Percentiles rank a stretch among this genome's conserved stretches.
Evolutionary conservation across 2,797 vertebrate genomes (phyloP).

Genomic region (Malurus leucopterus): DNA sequence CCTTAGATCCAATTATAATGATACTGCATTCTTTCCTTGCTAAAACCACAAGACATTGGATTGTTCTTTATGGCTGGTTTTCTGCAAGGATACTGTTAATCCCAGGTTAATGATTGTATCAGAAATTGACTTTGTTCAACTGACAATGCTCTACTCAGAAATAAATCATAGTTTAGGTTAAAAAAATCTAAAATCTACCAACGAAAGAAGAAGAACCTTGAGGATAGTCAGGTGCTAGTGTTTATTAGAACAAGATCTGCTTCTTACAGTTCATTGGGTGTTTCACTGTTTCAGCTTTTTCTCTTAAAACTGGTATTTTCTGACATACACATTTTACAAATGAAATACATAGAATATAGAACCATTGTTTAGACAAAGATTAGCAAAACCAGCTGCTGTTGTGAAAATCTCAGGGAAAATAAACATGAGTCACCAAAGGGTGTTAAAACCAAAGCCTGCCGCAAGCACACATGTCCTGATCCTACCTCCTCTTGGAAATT

Average conservation of each 20-base stretch:
- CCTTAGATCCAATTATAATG: background rate
- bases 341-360: background rate
- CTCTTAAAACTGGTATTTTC: background rate
- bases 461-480: background rate
- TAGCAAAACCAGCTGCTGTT: background rate
- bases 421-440: background rate
- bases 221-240: background rate
- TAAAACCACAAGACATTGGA: background rate
- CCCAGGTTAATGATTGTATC: background rate
- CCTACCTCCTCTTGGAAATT: background rate
- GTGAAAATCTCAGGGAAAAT: background rate
- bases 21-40: background rate
- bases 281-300: background rate
- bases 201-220: background rate
- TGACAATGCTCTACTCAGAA: background rate
- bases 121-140: background rate
- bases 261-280: background rate
- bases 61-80: background rate
- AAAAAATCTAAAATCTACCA: background rate
- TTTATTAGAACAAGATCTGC: background rate
- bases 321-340: background rate
- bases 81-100: background rate
- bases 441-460: fast-evolving
- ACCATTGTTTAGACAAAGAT: background rate
- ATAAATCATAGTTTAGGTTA: background rate